Percentiles rank a stretch among this genome's conserved stretches.
Conservation (phyloP, 2,113 vertebrate genomes). For the Danio rerio region DNA sequence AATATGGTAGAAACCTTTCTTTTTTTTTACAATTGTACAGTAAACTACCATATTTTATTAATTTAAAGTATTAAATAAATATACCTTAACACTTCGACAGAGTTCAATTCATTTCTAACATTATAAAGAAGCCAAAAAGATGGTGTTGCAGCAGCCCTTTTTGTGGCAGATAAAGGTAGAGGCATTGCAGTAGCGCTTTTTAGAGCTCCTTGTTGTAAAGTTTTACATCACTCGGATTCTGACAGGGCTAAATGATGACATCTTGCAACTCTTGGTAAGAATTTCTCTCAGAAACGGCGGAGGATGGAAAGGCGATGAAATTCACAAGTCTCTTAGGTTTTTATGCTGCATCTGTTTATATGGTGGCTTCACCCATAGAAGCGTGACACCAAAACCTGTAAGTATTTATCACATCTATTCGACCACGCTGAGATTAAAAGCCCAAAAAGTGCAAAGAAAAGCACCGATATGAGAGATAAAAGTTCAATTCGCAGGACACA, state of each 20-base stretch:
- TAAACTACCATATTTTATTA: too few relatives aligned
- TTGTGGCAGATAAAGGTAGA: constrained; percentile 6
- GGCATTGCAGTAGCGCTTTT: background rate
- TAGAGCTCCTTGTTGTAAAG: background rate
- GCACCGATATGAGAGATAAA: background rate
- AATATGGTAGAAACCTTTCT: too few relatives aligned
- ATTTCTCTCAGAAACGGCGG: constrained; percentile 6
- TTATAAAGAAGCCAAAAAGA: background rate
- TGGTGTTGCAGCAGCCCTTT: background rate
- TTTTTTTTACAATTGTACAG: too few relatives aligned
- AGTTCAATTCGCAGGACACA: background rate
- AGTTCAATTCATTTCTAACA: background rate
- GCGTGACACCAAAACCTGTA: background rate
- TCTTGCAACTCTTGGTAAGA: constrained; percentile 7
- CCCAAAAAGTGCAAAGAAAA: background rate
- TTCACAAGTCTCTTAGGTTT: background rate
- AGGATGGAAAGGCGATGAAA: background rate
- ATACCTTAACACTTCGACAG: too few relatives aligned
- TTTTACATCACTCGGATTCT: constrained; percentile 10
- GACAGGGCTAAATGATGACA: constrained; percentile 11
- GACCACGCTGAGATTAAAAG: background rate
- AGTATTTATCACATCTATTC: background rate
- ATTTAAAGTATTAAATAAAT: too few relatives aligned
- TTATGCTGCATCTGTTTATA: background rate
- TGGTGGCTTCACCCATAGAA: background rate